A percentile compares a stretch with the other conserved stretches of the same genome.
These are phyloP conservation scores for Mesorhabditis spiculigera DNA, from an alignment of 2,888 invertebrate genomes.

Conservation along the genomic window DNA sequence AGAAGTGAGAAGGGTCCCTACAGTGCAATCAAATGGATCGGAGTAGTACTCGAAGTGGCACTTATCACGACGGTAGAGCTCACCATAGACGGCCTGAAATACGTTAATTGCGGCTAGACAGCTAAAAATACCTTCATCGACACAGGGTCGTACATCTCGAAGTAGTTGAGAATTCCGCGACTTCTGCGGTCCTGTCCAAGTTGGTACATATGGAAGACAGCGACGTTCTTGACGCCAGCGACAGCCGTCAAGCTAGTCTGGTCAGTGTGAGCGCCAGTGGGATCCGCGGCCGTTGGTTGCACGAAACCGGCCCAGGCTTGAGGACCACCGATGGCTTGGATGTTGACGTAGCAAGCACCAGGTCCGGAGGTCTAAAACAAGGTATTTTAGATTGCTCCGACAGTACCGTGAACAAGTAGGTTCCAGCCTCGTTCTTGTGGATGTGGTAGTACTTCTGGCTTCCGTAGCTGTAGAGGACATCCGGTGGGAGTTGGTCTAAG, in stretches of 20 bases:
- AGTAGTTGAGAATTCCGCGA: conserved; percentile 28
- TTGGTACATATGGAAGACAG: conserved; percentile 23
- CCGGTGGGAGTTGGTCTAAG: neutral
- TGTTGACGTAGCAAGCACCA: conserved; percentile 35
- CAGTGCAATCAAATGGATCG: conserved; percentile 38
- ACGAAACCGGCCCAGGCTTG: conserved; percentile 35
- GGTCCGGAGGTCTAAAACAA: conserved; percentile 15
- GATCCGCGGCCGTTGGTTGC: conserved; percentile 20
- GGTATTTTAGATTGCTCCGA: neutral
- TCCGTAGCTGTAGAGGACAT: conserved; percentile 2
- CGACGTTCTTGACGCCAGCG: conserved; percentile 16
- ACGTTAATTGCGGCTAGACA: neutral
- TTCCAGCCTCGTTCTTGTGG: conserved; percentile 1
- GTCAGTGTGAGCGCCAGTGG: conserved; percentile 31
- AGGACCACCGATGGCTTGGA: conserved; percentile 36
- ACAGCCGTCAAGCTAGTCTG: conserved; percentile 9
- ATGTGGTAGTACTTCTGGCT: conserved; percentile 4
- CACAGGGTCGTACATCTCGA: conserved; percentile 31
- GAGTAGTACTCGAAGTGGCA: conserved; percentile 44
- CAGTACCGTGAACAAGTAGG: neutral
- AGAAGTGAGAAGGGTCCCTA: neutral
- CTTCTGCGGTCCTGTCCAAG: conserved; percentile 16
- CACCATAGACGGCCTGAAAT: conserved; percentile 12
- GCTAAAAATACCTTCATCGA: neutral
- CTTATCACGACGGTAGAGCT: conserved; percentile 25